These are phyloP conservation scores for Rallus crepitans DNA, from an alignment of 2,797 vertebrate species.

Conservation along the genomic window DNA sequence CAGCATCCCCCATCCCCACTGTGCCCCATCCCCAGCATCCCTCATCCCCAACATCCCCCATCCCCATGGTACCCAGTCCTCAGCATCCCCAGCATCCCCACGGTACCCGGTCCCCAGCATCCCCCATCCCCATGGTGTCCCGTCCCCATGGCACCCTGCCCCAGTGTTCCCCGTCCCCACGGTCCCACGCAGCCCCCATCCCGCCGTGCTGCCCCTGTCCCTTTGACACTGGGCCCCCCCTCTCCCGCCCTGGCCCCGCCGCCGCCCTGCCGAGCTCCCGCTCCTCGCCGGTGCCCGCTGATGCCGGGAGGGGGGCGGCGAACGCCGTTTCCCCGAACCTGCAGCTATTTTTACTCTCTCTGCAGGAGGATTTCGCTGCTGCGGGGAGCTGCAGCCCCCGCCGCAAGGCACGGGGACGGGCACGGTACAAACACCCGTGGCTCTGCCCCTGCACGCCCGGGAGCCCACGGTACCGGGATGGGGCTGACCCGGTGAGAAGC, in stretches of 20 bases:
- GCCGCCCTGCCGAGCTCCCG: background rate
- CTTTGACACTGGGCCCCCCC: accelerated
- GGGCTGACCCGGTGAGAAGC: background rate
- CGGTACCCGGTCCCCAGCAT: background rate
- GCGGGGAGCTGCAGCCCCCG: conserved; percentile 29
- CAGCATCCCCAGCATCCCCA: background rate
- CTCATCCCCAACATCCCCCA: background rate
- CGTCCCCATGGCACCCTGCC: background rate
- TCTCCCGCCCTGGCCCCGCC: background rate
- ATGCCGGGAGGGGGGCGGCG: conserved; percentile 51
- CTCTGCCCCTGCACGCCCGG: background rate
- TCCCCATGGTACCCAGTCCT: background rate
- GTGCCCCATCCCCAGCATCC: background rate
- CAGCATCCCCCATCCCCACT: background rate
- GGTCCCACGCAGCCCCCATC: no score
- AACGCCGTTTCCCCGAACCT: conserved; percentile 74
- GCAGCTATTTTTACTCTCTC: conserved; percentile 80
- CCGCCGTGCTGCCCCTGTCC: background rate
- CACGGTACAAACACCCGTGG: background rate
- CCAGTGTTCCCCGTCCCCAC: accelerated
- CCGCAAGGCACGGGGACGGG: background rate
- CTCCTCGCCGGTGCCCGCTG: conserved; percentile 61
- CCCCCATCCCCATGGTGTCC: no score
- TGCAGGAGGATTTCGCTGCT: conserved; percentile 44
- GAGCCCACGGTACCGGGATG: background rate